These are phyloP conservation scores for Caenorhabditis sinica DNA, from an alignment of 2,888 invertebrate species.

Conservation along the genomic window DNA sequence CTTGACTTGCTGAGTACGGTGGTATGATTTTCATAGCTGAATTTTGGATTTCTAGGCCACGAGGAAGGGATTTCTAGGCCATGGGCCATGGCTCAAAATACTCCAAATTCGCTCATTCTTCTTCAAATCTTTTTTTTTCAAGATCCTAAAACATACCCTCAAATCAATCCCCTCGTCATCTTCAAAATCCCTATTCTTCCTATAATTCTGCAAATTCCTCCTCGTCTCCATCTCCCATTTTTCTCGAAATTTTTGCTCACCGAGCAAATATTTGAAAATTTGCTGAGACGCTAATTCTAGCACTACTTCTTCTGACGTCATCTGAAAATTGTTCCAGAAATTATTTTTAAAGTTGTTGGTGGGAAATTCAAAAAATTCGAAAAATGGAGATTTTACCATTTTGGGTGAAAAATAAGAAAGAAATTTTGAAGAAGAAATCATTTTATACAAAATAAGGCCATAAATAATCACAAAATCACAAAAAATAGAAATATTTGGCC, in stretches of 20 bases:
- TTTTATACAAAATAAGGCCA: slow-evolving; percentile 11
- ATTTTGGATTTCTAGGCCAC: too few relatives aligned
- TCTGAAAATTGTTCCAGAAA: neutral
- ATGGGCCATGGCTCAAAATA: neutral
- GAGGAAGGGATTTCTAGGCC: too few relatives aligned
- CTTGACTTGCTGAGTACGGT: too few relatives aligned
- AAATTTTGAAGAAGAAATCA: too few relatives aligned
- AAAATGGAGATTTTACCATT: neutral
- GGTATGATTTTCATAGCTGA: too few relatives aligned
- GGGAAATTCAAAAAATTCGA: slow-evolving; percentile 4
- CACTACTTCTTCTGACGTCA: slow-evolving; percentile 40
- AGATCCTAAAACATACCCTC: neutral
- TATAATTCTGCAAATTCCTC: neutral
- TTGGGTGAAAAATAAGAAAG: neutral
- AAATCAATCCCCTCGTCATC: neutral
- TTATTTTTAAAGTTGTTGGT: too few relatives aligned
- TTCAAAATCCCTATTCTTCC: neutral
- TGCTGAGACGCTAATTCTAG: slow-evolving; percentile 45
- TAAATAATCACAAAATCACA: slow-evolving; percentile 13
- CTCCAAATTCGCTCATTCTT: too few relatives aligned
- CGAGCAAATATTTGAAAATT: slow-evolving; percentile 35
- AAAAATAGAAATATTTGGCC: neutral
- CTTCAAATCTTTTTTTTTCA: neutral
- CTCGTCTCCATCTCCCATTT: slow-evolving; percentile 20
- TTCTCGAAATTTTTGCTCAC: slow-evolving; percentile 29